These are phyloP conservation scores for Meriones psammophilus DNA, from an alignment of 2,797 vertebrate genomes.

Conservation along the genomic window DNA sequence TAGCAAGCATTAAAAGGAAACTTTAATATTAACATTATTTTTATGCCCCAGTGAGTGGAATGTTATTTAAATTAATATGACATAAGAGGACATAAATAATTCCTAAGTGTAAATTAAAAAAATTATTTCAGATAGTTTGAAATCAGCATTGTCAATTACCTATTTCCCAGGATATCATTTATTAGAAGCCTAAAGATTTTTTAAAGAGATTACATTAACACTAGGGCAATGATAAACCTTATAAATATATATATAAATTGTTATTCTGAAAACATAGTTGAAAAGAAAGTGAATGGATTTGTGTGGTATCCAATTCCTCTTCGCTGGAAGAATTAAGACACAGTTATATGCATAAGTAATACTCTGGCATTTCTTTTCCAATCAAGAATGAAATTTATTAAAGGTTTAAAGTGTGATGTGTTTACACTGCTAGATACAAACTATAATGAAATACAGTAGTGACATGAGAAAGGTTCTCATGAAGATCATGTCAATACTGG, in stretches of 20 bases:
- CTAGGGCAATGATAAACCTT: slow-evolving; percentile 87
- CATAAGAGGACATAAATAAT: too few relatives aligned
- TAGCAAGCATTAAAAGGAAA: too few relatives aligned
- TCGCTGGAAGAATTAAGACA: slow-evolving; percentile 71
- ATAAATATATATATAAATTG: slow-evolving; percentile 87
- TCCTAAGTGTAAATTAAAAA: too few relatives aligned
- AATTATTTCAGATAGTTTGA: too few relatives aligned
- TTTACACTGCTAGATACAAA: slow-evolving; percentile 78
- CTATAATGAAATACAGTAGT: slow-evolving; percentile 75
- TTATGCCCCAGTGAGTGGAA: too few relatives aligned
- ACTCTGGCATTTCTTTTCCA: slow-evolving; percentile 72
- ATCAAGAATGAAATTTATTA: slow-evolving; percentile 83
- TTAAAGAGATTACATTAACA: slow-evolving; percentile 87
- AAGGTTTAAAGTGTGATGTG: slow-evolving; percentile 81
- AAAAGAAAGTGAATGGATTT: slow-evolving; percentile 84
- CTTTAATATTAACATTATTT: too few relatives aligned
- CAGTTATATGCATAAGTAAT: slow-evolving; percentile 74
- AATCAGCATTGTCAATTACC: slow-evolving; percentile 87
- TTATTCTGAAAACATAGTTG: slow-evolving; percentile 84
- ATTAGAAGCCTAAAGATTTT: slow-evolving; percentile 87
- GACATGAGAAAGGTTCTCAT: slow-evolving; percentile 60
- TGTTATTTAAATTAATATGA: too few relatives aligned
- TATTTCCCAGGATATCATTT: slow-evolving; percentile 87
- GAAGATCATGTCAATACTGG: slow-evolving; percentile 3
- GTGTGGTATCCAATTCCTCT: slow-evolving; percentile 80